Evolutionary conservation across 2,113 vertebrate species (phyloP).

Genomic region (Myxocyprinus asiaticus): DNA sequence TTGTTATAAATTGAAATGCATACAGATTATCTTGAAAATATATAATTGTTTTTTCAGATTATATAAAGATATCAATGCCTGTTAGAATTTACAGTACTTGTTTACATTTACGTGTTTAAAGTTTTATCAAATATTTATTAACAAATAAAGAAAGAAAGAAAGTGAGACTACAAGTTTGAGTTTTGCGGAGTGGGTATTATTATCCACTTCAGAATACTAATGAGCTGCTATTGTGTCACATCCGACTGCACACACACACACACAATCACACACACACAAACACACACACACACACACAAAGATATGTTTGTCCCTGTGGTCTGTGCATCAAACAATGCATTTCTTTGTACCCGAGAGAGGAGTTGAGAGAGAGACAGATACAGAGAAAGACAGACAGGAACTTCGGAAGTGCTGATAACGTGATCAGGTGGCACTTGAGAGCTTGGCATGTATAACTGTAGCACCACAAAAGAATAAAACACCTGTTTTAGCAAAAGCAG

Average conservation of each 20-base stretch:
- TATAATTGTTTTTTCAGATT: too few species aligned
- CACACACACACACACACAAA: conserved; percentile 52
- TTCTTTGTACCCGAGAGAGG: conserved; percentile 67
- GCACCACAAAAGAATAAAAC: neutral
- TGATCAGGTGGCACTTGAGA: neutral
- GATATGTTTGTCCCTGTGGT: conserved; percentile 64
- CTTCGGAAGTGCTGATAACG: neutral
- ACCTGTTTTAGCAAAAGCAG: too few species aligned
- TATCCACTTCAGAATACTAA: conserved; percentile 50
- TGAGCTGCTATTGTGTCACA: conserved; percentile 16
- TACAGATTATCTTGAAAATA: too few species aligned
- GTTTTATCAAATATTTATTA: too few species aligned
- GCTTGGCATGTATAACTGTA: neutral
- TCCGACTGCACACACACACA: conserved; percentile 22
- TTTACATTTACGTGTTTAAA: too few species aligned
- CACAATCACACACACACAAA: conserved; percentile 21
- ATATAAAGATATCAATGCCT: too few species aligned
- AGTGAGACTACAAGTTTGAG: neutral
- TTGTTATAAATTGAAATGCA: too few species aligned
- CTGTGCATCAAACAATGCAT: conserved; percentile 77
- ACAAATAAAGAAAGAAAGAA: conserved; percentile 1
- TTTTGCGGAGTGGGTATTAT: conserved; percentile 31
- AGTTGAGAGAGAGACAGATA: conserved; percentile 35
- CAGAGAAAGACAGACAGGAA: conserved; percentile 8
- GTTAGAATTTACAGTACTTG: too few species aligned